Percentiles rank a stretch among this genome's conserved stretches.
Conservation (phyloP, 2,797 vertebrate genomes). For the Chromis chromis region DNA sequence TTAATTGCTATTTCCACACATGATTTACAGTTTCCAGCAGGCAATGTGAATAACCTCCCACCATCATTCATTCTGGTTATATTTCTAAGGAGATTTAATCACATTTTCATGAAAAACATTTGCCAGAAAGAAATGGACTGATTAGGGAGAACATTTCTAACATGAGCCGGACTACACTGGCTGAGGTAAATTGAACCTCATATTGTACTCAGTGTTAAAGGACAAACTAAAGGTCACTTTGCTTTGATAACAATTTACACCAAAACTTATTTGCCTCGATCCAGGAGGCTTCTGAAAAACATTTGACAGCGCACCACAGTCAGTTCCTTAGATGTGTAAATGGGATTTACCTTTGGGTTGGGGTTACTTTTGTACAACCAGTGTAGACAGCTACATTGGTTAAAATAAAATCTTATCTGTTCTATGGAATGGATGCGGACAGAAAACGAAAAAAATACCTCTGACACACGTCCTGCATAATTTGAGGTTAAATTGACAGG, state of each 20-base stretch:
- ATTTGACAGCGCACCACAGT: neutral
- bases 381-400: neutral
- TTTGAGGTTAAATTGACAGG: conserved; percentile 26
- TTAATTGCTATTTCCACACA: neutral
- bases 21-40: neutral
- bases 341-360: too few relatives aligned
- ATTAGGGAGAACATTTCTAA: neutral
- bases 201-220: neutral
- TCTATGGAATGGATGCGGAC: neutral
- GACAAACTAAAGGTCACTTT: neutral
- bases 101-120: neutral
- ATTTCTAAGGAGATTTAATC: neutral
- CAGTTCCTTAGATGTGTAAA: neutral
- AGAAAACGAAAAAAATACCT: neutral
- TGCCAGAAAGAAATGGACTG: neutral
- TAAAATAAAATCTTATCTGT: neutral
- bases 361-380: neutral
- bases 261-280: neutral
- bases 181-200: neutral
- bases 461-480: conserved; percentile 3
- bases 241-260: neutral
- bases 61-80: neutral
- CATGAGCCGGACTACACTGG: neutral
- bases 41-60: neutral
- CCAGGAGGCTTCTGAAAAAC: neutral